Percentiles rank a stretch among this genome's conserved stretches.
phyloP scores from a whole-genome alignment of 2,797 vertebrate species.

The Muraenolepis orangiensis region DNA sequence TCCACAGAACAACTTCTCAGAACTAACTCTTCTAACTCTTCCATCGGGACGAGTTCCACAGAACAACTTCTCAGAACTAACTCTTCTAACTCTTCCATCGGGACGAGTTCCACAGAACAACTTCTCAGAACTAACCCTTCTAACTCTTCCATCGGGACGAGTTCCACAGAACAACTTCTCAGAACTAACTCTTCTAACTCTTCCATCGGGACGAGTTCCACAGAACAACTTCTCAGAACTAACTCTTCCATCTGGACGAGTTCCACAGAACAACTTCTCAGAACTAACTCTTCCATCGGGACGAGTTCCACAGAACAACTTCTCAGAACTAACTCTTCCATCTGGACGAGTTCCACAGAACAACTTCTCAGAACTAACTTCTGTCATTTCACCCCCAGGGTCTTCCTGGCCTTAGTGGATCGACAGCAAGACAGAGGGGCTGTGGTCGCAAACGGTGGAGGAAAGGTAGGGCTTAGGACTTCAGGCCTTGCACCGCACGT shows the following conservation, averaged over 20 bases:
- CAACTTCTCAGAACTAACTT: background rate
- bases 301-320: too few relatives aligned
- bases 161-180: background rate
- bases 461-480: slow-evolving; percentile 81
- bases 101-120: too few relatives aligned
- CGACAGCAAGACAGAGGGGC: slow-evolving; percentile 88
- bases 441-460: slow-evolving; percentile 94
- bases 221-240: background rate
- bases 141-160: background rate
- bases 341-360: too few relatives aligned
- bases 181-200: background rate
- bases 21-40: background rate
- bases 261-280: background rate
- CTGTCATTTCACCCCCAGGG: slow-evolving; percentile 66
- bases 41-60: background rate
- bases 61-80: background rate
- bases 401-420: slow-evolving; percentile 92
- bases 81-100: background rate
- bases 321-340: background rate
- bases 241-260: background rate
- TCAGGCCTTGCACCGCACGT: too few relatives aligned
- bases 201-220: too few relatives aligned
- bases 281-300: too few relatives aligned
- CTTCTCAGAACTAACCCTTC: background rate
- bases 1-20: background rate